Percentiles rank a stretch among this genome's conserved stretches.
Conservation (phyloP, 2,797 vertebrate species). For the Sebastes wilsoni region DNA sequence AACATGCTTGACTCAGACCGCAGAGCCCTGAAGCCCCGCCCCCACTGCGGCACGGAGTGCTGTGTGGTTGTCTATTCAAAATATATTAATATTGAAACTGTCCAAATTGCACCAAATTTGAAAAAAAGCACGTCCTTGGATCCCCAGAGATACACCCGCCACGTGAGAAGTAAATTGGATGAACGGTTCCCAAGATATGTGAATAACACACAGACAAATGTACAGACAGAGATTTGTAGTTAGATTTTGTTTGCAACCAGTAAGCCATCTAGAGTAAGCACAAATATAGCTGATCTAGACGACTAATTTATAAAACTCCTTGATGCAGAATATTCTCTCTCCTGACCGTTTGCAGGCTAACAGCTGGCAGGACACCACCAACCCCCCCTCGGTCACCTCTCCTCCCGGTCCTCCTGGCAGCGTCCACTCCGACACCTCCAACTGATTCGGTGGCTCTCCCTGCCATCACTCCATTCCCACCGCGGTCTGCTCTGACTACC, state of each 20-base stretch:
- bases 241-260: background rate
- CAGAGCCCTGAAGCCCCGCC: too few species aligned
- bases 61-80: too few species aligned
- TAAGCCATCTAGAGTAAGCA: background rate
- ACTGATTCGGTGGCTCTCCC: slow-evolving; percentile 74
- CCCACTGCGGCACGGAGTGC: too few species aligned
- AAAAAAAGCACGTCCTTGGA: too few species aligned
- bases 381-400: slow-evolving; percentile 83
- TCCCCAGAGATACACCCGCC: too few species aligned
- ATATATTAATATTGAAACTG: rapidly evolving
- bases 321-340: slow-evolving; percentile 13
- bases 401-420: slow-evolving; percentile 85
- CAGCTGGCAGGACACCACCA: slow-evolving; percentile 88
- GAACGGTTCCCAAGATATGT: rapidly evolving
- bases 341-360: slow-evolving; percentile 79
- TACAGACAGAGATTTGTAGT: too few species aligned
- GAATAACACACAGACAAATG: rapidly evolving
- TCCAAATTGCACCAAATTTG: too few species aligned
- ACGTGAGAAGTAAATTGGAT: too few species aligned
- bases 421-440: slow-evolving; percentile 87
- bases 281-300: slow-evolving; percentile 10
- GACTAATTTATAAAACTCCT: background rate
- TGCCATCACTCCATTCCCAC: slow-evolving; percentile 54
- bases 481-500: slow-evolving; percentile 52
- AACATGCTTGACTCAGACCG: too few species aligned